Evolutionary conservation across 2,797 vertebrate species (phyloP), one percentile per base, ranked within the genome.

Genomic region (Microctenopoma steveboyesi): DNA sequence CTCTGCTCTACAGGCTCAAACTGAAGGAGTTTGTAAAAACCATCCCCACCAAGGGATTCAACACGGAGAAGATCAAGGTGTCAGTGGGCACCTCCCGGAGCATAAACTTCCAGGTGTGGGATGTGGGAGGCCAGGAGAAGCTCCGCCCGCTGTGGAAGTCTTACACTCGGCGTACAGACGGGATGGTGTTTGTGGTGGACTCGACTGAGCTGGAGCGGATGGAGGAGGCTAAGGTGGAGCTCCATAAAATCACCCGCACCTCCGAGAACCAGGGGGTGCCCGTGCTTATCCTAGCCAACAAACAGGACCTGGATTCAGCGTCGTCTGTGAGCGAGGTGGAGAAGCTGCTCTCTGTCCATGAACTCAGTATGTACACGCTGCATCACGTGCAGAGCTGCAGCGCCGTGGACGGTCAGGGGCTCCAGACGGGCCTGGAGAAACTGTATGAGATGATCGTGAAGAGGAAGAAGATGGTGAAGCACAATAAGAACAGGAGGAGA

Each of bases 101-200:
- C 64, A 93, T 95, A 47, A 93, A 93, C 71, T 96, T 97, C 85
- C 96, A 96, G 73, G 95, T 96, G 79, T 97, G 96, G 96, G 96
- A 97, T 0, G 96, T 97, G 4, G 96, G 96, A 0, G 96, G 96
- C 1, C 96, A 96, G 86, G 96, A 97, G 79, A 97, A 96, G 84
- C 92, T 97, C 43, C 92, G 96, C 1, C 96, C 96, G 0, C 91
- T 97, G 50, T 97, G 96, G 96, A 96, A 95, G 82, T 97, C 96
- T 0, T 96, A 97, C 91, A 96, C 96, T 0, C 91, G 96, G 8
- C 89, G 95, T 35, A 96, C 95, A 0, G 96, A 97, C 0, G 96
- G 96, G 16, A 86, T 97, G 67, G 96, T 97, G 72, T 97, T 96
- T 14, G 96, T 97, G 73, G 95, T 97, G 83, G 96, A 97, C 76